A percentile compares a stretch with the other conserved stretches of the same genome.
phyloP scores from a whole-genome alignment of 2,797 vertebrate genomes.

The Gymnodraco acuticeps region DNA sequence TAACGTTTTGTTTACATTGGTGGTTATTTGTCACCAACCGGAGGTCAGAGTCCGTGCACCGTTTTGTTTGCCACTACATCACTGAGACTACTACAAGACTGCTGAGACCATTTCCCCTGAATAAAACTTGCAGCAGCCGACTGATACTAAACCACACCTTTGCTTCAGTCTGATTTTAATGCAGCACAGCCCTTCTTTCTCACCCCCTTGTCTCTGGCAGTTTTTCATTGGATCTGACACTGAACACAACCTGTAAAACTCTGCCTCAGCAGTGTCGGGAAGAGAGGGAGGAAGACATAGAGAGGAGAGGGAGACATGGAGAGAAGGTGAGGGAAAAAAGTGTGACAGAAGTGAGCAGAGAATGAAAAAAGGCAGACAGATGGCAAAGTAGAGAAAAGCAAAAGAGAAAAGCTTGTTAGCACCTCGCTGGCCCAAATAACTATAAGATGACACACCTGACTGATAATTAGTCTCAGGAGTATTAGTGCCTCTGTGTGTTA shows the following conservation, averaged over 20 bases:
- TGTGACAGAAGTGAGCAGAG: conserved; percentile 24
- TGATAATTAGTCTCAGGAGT: conserved; percentile 82
- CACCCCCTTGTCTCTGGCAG: conserved; percentile 55
- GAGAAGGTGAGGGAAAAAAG: conserved; percentile 7
- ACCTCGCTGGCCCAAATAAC: conserved; percentile 80
- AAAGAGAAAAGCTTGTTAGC: conserved; percentile 70
- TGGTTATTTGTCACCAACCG: conserved; percentile 28
- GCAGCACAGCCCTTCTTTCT: conserved; percentile 46
- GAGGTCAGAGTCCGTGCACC: conserved; percentile 42
- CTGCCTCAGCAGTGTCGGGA: conserved; percentile 64
- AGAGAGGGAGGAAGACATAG: conserved; percentile 31
- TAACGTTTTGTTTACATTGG: conserved; percentile 27
- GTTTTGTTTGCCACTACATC: conserved; percentile 50
- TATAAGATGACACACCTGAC: conserved; percentile 78
- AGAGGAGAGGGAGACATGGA: conserved; percentile 13
- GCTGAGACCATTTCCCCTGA: conserved; percentile 31
- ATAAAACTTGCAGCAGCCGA: conserved; percentile 32
- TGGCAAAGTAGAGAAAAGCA: conserved; percentile 45
- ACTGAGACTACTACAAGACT: conserved; percentile 12
- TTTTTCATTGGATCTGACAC: conserved; percentile 72
- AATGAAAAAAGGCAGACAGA: conserved; percentile 52
- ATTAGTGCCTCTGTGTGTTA: conserved; percentile 41
- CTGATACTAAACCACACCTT: conserved; percentile 57
- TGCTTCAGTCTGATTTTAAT: conserved; percentile 66
- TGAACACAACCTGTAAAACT: conserved; percentile 70